phyloP scores from a whole-genome alignment of 2,113 vertebrate species.

The Syngnathus typhle region DNA sequence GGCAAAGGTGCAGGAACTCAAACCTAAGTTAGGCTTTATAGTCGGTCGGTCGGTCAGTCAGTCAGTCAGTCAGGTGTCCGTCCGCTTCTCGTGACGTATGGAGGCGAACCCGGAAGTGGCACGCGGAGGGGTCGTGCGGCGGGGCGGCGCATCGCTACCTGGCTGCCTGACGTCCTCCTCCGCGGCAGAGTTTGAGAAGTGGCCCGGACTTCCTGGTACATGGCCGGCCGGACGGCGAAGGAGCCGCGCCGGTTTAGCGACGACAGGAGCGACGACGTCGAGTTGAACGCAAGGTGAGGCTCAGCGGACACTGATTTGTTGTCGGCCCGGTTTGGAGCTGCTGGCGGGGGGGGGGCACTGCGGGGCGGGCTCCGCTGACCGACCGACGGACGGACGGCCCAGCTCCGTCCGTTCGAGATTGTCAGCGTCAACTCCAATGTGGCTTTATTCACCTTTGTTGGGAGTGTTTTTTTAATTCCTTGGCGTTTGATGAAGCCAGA shows the following conservation, averaged over 20 bases:
- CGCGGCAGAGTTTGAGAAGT: slow-evolving; percentile 59
- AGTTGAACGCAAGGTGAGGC: slow-evolving; percentile 61
- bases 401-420: slow-evolving; percentile 4
- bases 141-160: slow-evolving; percentile 71
- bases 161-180: slow-evolving; percentile 45
- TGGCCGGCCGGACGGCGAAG: slow-evolving; percentile 1
- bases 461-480: neutral
- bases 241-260: slow-evolving; percentile 37
- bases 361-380: neutral
- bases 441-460: slow-evolving; percentile 2
- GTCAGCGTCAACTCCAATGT: slow-evolving; percentile 12
- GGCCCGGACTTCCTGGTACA: slow-evolving; percentile 69
- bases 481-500: neutral
- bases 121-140: slow-evolving; percentile 38
- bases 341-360: neutral
- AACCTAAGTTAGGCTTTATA: too few relatives aligned
- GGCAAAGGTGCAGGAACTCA: too few relatives aligned
- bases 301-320: neutral
- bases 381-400: too few relatives aligned
- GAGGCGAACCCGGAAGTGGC: slow-evolving; percentile 27
- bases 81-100: neutral
- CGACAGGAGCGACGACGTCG: slow-evolving; percentile 17
- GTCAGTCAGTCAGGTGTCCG: too few relatives aligned
- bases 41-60: too few relatives aligned
- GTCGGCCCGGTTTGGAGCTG: slow-evolving; percentile 9